These are phyloP conservation scores for Achroia grisella DNA, from an alignment of 1,140 invertebrate genomes.

Conservation along the genomic window DNA sequence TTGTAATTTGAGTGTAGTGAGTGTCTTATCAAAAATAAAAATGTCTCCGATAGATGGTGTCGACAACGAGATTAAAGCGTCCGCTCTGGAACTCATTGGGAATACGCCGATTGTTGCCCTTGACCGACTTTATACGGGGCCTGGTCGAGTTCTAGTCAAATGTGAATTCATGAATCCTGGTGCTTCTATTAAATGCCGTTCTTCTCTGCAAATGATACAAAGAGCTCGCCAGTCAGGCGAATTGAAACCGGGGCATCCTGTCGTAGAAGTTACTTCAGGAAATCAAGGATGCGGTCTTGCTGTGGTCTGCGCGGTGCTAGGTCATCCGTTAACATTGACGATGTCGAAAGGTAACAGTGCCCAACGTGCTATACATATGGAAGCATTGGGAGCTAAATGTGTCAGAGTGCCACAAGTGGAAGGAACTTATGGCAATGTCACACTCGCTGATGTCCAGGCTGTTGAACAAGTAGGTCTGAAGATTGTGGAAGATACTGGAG, in stretches of 20 bases:
- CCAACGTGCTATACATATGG: slow-evolving; percentile 59
- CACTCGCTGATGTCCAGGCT: slow-evolving; percentile 44
- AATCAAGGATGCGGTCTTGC: slow-evolving; percentile 61
- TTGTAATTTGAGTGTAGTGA: background rate
- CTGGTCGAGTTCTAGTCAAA: slow-evolving; percentile 53
- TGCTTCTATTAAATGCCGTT: slow-evolving; percentile 57
- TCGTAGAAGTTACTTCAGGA: slow-evolving; percentile 58
- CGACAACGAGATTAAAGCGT: slow-evolving; percentile 46
- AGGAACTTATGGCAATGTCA: slow-evolving; percentile 59
- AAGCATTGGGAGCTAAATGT: slow-evolving; percentile 58
- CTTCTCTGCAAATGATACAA: slow-evolving; percentile 51
- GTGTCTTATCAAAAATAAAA: background rate
- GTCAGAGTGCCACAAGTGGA: slow-evolving; percentile 54
- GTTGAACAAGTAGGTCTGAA: slow-evolving; percentile 43
- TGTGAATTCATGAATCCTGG: slow-evolving; percentile 66
- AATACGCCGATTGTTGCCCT: slow-evolving; percentile 57
- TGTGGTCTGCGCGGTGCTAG: slow-evolving; percentile 55
- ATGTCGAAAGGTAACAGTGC: slow-evolving; percentile 61
- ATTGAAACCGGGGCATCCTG: slow-evolving; percentile 40
- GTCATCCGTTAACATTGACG: slow-evolving; percentile 48
- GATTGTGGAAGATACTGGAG: slow-evolving; percentile 39
- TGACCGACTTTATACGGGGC: slow-evolving; percentile 48
- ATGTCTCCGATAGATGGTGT: background rate
- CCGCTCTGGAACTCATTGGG: slow-evolving; percentile 56
- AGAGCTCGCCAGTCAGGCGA: slow-evolving; percentile 35